phyloP scores from a whole-genome alignment of 2,113 vertebrate genomes.

The Seriola quinqueradiata region DNA sequence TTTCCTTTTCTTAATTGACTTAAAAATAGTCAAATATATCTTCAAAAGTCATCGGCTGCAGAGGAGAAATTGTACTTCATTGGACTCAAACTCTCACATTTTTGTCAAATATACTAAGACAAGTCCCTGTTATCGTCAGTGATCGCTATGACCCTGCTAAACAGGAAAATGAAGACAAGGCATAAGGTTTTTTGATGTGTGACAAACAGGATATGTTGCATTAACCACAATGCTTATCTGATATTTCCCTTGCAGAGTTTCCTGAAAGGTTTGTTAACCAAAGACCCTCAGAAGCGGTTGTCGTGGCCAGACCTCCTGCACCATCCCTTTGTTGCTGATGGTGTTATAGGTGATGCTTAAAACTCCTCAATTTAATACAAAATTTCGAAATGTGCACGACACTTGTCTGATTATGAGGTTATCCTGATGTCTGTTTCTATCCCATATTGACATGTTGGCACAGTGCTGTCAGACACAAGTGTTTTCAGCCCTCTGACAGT shows the following conservation, averaged over 20 bases:
- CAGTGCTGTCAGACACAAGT: slow-evolving; percentile 85
- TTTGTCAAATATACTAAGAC: background rate
- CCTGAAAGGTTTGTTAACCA: slow-evolving; percentile 93
- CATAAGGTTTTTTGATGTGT: background rate
- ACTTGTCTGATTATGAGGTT: background rate
- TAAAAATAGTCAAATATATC: too few species aligned
- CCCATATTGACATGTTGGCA: background rate
- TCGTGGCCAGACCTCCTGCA: slow-evolving; percentile 93
- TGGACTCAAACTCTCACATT: background rate
- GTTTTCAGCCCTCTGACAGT: slow-evolving; percentile 89
- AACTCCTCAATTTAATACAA: background rate
- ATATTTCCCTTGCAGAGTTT: slow-evolving; percentile 87
- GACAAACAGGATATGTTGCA: background rate
- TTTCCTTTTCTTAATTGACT: too few species aligned
- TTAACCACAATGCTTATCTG: background rate
- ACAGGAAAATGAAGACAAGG: background rate
- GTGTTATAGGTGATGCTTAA: slow-evolving; percentile 87
- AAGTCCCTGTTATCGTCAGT: background rate
- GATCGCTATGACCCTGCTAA: background rate
- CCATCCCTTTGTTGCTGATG: slow-evolving; percentile 94
- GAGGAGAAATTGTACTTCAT: background rate
- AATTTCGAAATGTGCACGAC: background rate
- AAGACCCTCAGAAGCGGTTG: slow-evolving; percentile 91
- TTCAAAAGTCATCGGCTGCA: background rate
- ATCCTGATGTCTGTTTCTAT: background rate